Base-by-base conservation (phyloP, 2,888 invertebrate species). In the Hirudinaria manillensis region DNA sequence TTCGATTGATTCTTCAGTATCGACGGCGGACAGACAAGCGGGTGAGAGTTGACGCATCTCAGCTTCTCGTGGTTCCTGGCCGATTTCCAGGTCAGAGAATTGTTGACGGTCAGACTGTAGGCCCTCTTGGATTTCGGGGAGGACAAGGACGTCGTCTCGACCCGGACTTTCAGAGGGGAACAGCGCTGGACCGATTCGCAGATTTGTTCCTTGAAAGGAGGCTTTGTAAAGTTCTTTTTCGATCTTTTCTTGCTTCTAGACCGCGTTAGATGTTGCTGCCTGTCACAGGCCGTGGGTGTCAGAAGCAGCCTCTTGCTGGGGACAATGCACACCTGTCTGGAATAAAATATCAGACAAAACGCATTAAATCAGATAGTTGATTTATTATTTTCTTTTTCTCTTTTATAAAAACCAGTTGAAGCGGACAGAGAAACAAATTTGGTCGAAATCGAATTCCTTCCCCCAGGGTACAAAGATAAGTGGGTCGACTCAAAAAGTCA, bases 321-420 rank as follows among this genome's bases (percentile, higher is more conserved):
- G 1, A 68, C 68, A 3, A 68, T 68, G 68, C 68, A 68, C 16
- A 68, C 68, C 32, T 68, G 68, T 34, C 68, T 68, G 68, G 13
- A 61, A 61, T 27, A 61, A 61, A 61, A 29, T 45, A 16, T 45
- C 45, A 45, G 45, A 45, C 13, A 45, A 45, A 10, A 38, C 10
- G 10, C 38, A 38, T 38, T 38, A 38, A 7, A 3, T 6, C n/a
- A 29, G 1, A 16, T 4, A 27, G 24, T 13, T 13, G 13, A 61
- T 16, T 53, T 53, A 53, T 53, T 53, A 53, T 53, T 53, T 53
- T n/a, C n/a, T n/a, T n/a, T n/a, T n/a, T n/a, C n/a, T n/a, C n/a
- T n/a, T n/a, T n/a, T n/a, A n/a, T n/a, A n/a, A n/a, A n/a, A 53
- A 53, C 53, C 13, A 53, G 13, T 53, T 53, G 13, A 16, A 53